Evolutionary conservation across 1,140 invertebrate species (phyloP), one percentile per base, ranked within the genome.

Genomic region (Triops cancriformis): DNA sequence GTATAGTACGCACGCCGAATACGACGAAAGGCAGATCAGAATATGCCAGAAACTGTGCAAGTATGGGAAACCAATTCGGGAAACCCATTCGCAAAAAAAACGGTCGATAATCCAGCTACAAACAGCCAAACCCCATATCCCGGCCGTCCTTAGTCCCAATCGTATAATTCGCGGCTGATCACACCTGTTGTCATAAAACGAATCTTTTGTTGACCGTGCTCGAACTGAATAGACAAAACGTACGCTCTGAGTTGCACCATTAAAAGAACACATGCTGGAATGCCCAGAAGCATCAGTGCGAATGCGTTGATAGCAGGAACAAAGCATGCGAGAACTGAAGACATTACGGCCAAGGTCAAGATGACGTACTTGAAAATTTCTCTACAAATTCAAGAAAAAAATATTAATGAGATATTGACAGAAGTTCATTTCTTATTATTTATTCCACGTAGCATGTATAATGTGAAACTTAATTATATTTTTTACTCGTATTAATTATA

Each of bases 11-110:
- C 91, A 86, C 10, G 89, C 89, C 9, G 90, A 90, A 79, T 93
- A 93, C 73, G 90, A 89, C 0, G 91, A 89, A 72, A 93, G 91
- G 80, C 92, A 93, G 80, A 93, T 93, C 64, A 93, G 88, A 26
- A 93, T 85, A 84, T 94, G 92, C 92, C 92, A 94, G 9, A 93
- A 86, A 18, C 90, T 91, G 83, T 94, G 92, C 80, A 93, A 85
- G 84, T 93, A 93, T 0, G 92, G 91, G 81, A 93, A 91, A 83
- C 92, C 89, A 26, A 93, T 86, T 10, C 88, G 87, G 0, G 90
- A 87, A 91, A 91, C 93, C 26, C 90, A 88, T 81, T 92, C 90
- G 82, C 92, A 94, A 83, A 93, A 91, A 79, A 93, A 84, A 27
- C 90, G 85, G 85, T 94, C 92, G 79, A 91, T 90, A 14, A 93